These are phyloP conservation scores for Agriopis marginaria DNA, from an alignment of 2,888 invertebrate genomes.

Conservation along the genomic window DNA sequence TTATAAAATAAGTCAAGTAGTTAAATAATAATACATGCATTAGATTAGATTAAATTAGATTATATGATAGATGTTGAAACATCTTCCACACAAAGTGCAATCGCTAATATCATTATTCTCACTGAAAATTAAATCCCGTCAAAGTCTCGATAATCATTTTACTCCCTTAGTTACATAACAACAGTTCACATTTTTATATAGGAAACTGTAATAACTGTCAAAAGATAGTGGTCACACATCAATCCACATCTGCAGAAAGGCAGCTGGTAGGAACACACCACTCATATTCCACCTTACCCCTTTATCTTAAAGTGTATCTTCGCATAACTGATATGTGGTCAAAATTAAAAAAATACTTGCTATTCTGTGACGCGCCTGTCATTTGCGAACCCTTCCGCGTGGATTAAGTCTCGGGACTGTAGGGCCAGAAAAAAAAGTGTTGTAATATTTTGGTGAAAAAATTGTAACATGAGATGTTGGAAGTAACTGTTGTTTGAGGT, in stretches of 20 bases:
- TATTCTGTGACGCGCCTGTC: conserved; percentile 68
- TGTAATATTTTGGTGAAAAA: conserved; percentile 38
- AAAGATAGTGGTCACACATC: conserved; percentile 44
- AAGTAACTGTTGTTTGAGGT: conserved; percentile 52
- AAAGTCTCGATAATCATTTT: neutral
- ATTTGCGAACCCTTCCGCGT: conserved; percentile 79
- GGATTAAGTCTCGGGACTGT: conserved; percentile 61
- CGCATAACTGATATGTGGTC: conserved; percentile 29
- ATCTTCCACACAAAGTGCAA: neutral
- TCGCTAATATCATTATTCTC: neutral
- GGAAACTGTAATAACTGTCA: conserved; percentile 60
- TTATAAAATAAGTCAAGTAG: too few relatives aligned
- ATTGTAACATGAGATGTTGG: conserved; percentile 45
- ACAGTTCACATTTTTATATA: conserved; percentile 51
- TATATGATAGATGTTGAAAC: too few relatives aligned
- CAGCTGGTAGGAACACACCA: conserved; percentile 45
- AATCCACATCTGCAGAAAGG: conserved; percentile 52
- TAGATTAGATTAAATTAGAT: too few relatives aligned
- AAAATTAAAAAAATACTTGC: conserved; percentile 52
- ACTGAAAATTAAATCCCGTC: neutral
- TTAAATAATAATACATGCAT: too few relatives aligned
- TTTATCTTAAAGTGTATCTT: conserved; percentile 13
- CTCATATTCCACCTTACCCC: conserved; percentile 8
- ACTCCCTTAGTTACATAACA: conserved; percentile 38
- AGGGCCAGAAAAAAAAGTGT: conserved; percentile 57